phyloP scores from a whole-genome alignment of 2,797 vertebrate genomes.

The Cynodonichthys magdalenae region DNA sequence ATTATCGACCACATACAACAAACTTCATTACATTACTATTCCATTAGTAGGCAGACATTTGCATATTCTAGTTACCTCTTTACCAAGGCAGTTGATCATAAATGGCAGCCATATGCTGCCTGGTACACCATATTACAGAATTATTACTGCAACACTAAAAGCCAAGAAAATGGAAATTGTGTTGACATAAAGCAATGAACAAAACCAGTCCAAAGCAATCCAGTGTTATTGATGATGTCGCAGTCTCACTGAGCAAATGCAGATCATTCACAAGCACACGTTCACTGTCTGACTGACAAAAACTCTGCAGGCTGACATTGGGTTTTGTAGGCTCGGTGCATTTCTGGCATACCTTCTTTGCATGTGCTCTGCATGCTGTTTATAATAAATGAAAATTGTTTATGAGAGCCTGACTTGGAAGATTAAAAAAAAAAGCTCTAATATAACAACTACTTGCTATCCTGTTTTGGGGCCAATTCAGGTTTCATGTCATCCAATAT shows the following conservation, averaged over 20 bases:
- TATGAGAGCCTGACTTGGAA: neutral
- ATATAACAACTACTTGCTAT: conserved; percentile 6
- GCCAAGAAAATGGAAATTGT: conserved; percentile 62
- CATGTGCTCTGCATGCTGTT: conserved; percentile 4
- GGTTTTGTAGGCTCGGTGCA: conserved; percentile 14
- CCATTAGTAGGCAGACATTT: conserved; percentile 78
- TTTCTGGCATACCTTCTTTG: conserved; percentile 24
- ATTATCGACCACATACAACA: conserved; percentile 72
- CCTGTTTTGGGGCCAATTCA: conserved; percentile 18
- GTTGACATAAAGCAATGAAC: conserved; percentile 48
- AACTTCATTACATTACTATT: conserved; percentile 76
- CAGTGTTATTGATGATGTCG: conserved; percentile 29
- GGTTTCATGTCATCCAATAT: conserved; percentile 32
- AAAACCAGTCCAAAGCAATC: conserved; percentile 56
- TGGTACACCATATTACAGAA: conserved; percentile 62
- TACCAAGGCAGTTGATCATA: conserved; percentile 71
- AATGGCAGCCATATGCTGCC: conserved; percentile 78
- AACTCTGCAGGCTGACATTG: conserved; percentile 20
- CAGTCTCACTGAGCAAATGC: conserved; percentile 36
- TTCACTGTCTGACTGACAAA: conserved; percentile 17
- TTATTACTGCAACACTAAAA: conserved; percentile 65
- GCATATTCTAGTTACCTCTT: conserved; percentile 76
- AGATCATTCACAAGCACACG: conserved; percentile 34
- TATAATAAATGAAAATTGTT: conserved; percentile 22
- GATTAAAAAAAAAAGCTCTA: conserved; percentile 26